phyloP scores from a whole-genome alignment of 2,797 vertebrate species.

The Brachymystax lenok region DNA sequence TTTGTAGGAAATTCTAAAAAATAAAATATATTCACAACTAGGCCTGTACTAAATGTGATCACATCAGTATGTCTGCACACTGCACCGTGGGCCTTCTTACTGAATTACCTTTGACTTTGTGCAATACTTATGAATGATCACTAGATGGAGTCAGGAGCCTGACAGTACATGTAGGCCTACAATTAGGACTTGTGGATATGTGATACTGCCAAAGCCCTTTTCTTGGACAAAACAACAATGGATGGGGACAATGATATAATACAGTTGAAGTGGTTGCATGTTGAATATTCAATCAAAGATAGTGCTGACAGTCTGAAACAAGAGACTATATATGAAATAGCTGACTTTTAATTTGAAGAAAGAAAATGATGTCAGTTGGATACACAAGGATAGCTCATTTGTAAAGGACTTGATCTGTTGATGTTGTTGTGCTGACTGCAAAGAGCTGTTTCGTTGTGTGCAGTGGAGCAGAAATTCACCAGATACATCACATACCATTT shows the following conservation, averaged over 20 bases:
- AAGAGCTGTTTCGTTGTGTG: conserved; percentile 51
- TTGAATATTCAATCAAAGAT: not conserved
- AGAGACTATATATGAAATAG: not conserved
- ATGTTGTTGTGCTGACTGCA: conserved; percentile 35
- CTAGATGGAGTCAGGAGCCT: conserved; percentile 56
- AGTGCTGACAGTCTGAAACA: not conserved
- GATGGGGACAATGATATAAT: not conserved
- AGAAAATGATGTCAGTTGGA: conserved; percentile 10
- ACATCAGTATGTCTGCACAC: too few relatives aligned
- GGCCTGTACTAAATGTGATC: too few relatives aligned
- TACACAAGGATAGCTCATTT: conserved; percentile 33
- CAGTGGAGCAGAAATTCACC: conserved; percentile 54
- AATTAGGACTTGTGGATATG: not conserved
- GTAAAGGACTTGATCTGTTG: conserved; percentile 47
- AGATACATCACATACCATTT: conserved; percentile 45
- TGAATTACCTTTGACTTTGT: not conserved
- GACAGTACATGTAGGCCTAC: too few relatives aligned
- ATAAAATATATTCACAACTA: too few relatives aligned
- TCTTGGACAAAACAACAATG: not conserved
- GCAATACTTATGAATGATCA: conserved; percentile 23
- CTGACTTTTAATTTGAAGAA: not conserved
- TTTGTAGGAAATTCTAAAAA: too few relatives aligned
- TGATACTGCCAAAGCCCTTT: not conserved
- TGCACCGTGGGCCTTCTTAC: not conserved
- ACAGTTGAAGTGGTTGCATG: not conserved